Evolutionary conservation across 2,888 invertebrate genomes (phyloP), one percentile per base, ranked within the genome.

Genomic region (Didymodactylos carnosus): DNA sequence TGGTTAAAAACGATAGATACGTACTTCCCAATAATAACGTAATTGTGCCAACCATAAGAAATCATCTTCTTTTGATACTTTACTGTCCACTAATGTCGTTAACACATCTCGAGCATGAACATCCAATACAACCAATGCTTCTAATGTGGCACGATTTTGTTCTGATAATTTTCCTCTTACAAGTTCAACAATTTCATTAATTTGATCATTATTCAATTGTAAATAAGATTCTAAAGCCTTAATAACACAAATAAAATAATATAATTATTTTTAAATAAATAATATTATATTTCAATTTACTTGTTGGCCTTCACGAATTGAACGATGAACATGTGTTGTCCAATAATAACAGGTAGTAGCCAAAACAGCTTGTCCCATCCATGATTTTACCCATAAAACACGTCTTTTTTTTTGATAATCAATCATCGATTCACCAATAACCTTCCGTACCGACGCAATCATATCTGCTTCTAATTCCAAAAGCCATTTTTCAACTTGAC

Each of bases 401-500:
- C 85, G 78, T 1, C 78, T 76, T 16, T 87, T 86, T 19, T 83
- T 83, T 0, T 87, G 83, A 83, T 92, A 93, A 77, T 89, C 89
- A 49, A 88, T 86, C 77, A 90, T 88, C 0, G 92, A 88, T 62
- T 86, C 85, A 11, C 86, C 83, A 23, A 92, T 82, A 49, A 83
- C 86, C 82, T 84, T 85, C 78, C 89, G 89, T 0, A 94, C 86
- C n/a, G 93, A 93, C 77, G 88, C 87, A 80, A 92, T 89, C 93
- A 95, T 94, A 76, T 89, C 87, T 14, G 83, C 84, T 83, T 94
- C 94, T 70, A 95, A 84, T 80, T 94, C 92, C 13, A 91, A 83
- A 73, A 95, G 84, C 95, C 94, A 95, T 85, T 92, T 94, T 82
- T 95, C 95, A 0, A 95, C 94, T 85, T 93, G 93, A 73, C 94